Evolutionary conservation across 2,888 invertebrate species (phyloP).

Genomic region (Parthenolecanium corni): DNA sequence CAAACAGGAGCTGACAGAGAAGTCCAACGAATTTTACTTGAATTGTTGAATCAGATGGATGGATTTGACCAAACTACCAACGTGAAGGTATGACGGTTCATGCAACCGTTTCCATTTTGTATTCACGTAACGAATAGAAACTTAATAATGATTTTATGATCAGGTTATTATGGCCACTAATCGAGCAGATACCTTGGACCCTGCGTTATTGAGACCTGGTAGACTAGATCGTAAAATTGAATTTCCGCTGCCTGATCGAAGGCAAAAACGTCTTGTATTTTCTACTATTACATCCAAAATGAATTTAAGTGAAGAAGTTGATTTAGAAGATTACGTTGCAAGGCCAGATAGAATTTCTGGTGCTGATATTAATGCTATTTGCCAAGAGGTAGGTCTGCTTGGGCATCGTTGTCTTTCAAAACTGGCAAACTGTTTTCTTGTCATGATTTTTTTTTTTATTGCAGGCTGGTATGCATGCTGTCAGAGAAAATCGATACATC

Average conservation of each 20-base stretch:
- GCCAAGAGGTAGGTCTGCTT: constrained; percentile 66
- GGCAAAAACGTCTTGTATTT: constrained; percentile 92
- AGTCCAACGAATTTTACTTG: constrained; percentile 93
- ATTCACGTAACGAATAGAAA: too few species aligned
- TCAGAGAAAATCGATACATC: constrained; percentile 96
- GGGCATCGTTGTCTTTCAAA: neutral
- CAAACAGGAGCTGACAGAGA: constrained; percentile 97
- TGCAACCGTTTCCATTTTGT: neutral
- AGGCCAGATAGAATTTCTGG: constrained; percentile 97
- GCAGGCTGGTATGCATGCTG: constrained; percentile 97
- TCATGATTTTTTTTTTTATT: constrained; percentile 31
- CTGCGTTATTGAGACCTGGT: constrained; percentile 89
- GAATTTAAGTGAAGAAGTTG: constrained; percentile 97
- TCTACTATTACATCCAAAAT: constrained; percentile 93
- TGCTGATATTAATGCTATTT: constrained; percentile 98
- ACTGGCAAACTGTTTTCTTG: neutral
- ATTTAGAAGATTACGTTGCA: constrained; percentile 97
- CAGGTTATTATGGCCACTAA: constrained; percentile 44
- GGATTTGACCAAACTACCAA: constrained; percentile 99
- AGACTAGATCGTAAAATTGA: constrained; percentile 97
- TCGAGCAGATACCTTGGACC: constrained; percentile 94
- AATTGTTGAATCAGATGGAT: constrained; percentile 98
- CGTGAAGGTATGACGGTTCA: constrained; percentile 62
- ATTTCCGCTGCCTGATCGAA: constrained; percentile 88
- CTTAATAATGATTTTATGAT: neutral